These are phyloP conservation scores for Orthosia gothica DNA, from an alignment of 2,888 invertebrate genomes.

Conservation along the genomic window DNA sequence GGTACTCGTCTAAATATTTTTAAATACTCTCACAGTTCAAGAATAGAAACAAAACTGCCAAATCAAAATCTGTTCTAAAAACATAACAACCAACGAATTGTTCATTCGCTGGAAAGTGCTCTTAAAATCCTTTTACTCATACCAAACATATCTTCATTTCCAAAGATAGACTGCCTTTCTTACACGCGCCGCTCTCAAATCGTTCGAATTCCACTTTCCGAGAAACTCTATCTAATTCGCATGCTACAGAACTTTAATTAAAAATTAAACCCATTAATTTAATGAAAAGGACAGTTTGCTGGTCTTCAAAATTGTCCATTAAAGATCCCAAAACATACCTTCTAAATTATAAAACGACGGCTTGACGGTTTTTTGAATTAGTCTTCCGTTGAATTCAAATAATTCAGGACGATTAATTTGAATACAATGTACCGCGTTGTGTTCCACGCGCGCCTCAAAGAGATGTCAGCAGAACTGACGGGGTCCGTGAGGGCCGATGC, in stretches of 20 bases:
- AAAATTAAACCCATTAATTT: too few relatives aligned
- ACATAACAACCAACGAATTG: too few relatives aligned
- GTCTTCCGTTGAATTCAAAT: constrained; percentile 53
- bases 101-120: constrained; percentile 7
- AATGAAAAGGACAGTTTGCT: neutral
- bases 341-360: constrained; percentile 36
- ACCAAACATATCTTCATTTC: too few relatives aligned
- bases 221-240: too few relatives aligned
- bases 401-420: constrained; percentile 61
- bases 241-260: too few relatives aligned
- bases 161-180: too few relatives aligned
- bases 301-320: constrained; percentile 48
- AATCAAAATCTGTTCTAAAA: too few relatives aligned
- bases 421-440: constrained; percentile 53
- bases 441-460: too few relatives aligned
- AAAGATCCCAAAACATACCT: constrained; percentile 34
- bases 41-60: too few relatives aligned
- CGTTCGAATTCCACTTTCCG: too few relatives aligned
- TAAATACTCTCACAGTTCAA: neutral
- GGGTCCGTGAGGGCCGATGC: too few relatives aligned
- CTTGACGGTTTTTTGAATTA: constrained; percentile 44
- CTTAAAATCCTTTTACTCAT: neutral
- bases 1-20: neutral
- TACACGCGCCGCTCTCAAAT: too few relatives aligned
- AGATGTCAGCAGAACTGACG: constrained; percentile 49